Evolutionary conservation across 2,113 vertebrate genomes (phyloP), one percentile per base, ranked within the genome.

Genomic region (Apeltes quadracus): DNA sequence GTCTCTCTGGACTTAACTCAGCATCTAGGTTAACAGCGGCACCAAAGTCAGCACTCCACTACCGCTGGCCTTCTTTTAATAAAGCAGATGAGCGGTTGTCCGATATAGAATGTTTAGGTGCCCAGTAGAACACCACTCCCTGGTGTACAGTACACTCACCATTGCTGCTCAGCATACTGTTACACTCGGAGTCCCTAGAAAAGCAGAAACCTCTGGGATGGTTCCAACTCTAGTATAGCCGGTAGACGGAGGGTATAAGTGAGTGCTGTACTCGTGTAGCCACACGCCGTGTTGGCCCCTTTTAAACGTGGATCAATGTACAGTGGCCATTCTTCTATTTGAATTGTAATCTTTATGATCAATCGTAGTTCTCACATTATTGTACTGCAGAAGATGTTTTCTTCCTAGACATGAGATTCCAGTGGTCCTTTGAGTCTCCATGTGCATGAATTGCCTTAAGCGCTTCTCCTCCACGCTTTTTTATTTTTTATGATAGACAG

Each of bases 11-110:
- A n/a, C n/a, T n/a, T n/a, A n/a, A n/a, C n/a, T 57, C 69, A 82
- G 68, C 64, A 69, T 34, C 69, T 43, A 73, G 58, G 65, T 76
- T 61, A 62, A 82, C 39, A 51, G 27, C 72, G 61, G 59, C 72
- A 68, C 55, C 46, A 25, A 34, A 41, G 23, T 57, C 16, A 2
- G 15, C 48, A n/a, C 51, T 55, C n/a, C 9, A 38, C 50, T 53
- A 15, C 22, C 25, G 44, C 65, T 62, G 46, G 61, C 69, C 50
- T 58, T 73, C 41, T 29, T 69, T 62, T 62, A 72, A 56, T 34
- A 34, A 34, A 34, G 32, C 32, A 44, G 62, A 51, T 41, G 44
- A 34, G 14, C n/a, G 38, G 54, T 64, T 61, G 11, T 62, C 34
- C 56, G 32, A 51, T 56, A 44, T 13, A 15, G 41, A 55, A 23